Evolutionary conservation across 2,797 vertebrate genomes (phyloP).

Genomic region (Lagodon rhomboides): DNA sequence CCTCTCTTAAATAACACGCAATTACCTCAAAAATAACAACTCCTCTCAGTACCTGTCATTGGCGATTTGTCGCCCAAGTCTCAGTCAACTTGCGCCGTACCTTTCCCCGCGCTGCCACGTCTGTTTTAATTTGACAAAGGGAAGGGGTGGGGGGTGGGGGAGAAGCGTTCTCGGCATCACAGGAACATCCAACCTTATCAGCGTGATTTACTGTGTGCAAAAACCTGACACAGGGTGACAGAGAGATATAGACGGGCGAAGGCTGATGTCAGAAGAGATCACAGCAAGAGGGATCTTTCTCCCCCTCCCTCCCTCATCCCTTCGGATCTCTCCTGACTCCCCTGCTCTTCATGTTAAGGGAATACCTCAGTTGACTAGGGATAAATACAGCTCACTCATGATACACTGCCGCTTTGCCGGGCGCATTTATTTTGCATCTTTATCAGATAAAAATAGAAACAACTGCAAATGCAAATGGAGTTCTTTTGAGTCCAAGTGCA

Average conservation of each 20-base stretch:
- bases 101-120: conserved; percentile 53
- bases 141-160: neutral
- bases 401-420: conserved; percentile 26
- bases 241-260: conserved; percentile 75
- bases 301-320: conserved; percentile 28
- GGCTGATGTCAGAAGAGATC: conserved; percentile 80
- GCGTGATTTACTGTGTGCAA: conserved; percentile 70
- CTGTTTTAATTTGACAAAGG: conserved; percentile 72
- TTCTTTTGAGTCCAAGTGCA: conserved; percentile 30
- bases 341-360: conserved; percentile 51
- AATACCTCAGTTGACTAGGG: conserved; percentile 60
- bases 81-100: conserved; percentile 66
- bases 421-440: conserved; percentile 47
- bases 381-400: conserved; percentile 37
- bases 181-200: conserved; percentile 79
- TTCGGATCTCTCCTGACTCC: conserved; percentile 52
- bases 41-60: conserved; percentile 54
- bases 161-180: conserved; percentile 67
- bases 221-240: conserved; percentile 76
- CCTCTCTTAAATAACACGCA: conserved; percentile 62
- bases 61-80: conserved; percentile 55
- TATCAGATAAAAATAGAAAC: conserved; percentile 44
- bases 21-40: conserved; percentile 76
- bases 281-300: conserved; percentile 53
- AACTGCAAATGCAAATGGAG: conserved; percentile 33